Evolutionary conservation across 2,888 invertebrate species (phyloP).

Genomic region (Acanthopleura granulata): DNA sequence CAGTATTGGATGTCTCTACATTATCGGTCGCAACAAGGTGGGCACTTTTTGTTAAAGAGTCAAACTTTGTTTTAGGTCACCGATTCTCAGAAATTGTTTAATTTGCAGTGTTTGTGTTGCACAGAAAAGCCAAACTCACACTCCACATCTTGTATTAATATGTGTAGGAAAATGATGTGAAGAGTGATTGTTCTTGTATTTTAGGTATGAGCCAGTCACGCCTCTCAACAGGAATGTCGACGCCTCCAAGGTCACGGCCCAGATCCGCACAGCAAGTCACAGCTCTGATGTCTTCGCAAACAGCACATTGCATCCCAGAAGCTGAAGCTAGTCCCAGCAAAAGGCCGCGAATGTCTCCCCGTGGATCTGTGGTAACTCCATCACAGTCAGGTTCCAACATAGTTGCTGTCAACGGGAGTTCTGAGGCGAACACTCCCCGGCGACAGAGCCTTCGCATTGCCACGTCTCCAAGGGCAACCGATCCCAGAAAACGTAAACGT

Average conservation of each 20-base stretch:
- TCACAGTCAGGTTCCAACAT: not conserved
- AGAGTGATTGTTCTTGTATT: not conserved
- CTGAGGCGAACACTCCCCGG: conserved; percentile 41
- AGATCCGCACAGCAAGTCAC: conserved; percentile 14
- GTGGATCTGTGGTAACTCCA: not conserved
- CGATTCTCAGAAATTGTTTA: too few species aligned
- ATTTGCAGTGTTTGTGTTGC: too few species aligned
- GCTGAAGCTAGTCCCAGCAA: conserved; percentile 25
- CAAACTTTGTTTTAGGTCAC: too few species aligned
- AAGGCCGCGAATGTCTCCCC: conserved; percentile 15
- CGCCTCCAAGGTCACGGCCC: conserved; percentile 2
- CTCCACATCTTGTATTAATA: too few species aligned
- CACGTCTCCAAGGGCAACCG: conserved; percentile 29
- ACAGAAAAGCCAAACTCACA: too few species aligned
- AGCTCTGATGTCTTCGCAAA: conserved; percentile 26
- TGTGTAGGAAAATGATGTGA: not conserved
- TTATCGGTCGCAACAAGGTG: too few species aligned
- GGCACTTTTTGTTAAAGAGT: too few species aligned
- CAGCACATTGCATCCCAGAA: not conserved
- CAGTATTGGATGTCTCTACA: too few species aligned
- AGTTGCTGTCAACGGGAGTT: conserved; percentile 21
- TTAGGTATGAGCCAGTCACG: conserved; percentile 21
- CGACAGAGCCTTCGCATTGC: conserved; percentile 53
- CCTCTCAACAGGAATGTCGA: not conserved
- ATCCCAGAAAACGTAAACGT: not conserved